These are phyloP conservation scores for Scalopus aquaticus DNA, from an alignment of 2,113 vertebrate species.

Conservation along the genomic window DNA sequence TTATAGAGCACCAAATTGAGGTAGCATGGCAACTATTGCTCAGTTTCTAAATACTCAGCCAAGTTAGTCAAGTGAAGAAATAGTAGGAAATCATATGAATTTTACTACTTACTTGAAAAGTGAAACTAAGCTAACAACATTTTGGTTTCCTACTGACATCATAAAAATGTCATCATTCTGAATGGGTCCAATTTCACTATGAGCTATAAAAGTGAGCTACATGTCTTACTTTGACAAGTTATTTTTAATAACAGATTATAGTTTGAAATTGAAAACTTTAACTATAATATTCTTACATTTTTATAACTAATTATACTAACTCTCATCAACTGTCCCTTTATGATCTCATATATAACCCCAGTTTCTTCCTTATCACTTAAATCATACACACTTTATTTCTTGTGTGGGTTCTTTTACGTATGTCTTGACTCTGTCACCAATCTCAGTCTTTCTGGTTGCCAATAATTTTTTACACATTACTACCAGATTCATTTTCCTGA, in stretches of 20 bases:
- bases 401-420: not conserved
- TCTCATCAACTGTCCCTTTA: not conserved
- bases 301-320: not conserved
- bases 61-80: not conserved
- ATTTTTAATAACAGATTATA: not conserved
- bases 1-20: not conserved
- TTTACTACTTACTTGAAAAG: conserved; percentile 23
- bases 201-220: conserved; percentile 4
- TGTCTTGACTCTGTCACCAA: not conserved
- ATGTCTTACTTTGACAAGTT: not conserved
- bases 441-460: not conserved
- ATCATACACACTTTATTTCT: not conserved
- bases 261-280: not conserved
- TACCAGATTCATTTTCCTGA: conserved; percentile 11
- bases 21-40: not conserved
- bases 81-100: not conserved
- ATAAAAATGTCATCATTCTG: not conserved
- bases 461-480: conserved; percentile 1
- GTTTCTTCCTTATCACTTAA: conserved; percentile 9
- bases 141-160: not conserved
- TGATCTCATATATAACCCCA: not conserved
- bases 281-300: not conserved
- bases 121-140: conserved; percentile 48
- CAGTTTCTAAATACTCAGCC: not conserved
- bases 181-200: conserved; percentile 3